A percentile compares a stretch with the other conserved stretches of the same genome.
Conservation (phyloP, 37 sponge, comb jelly and placozoan genomes). For the Lycopodina hypogea region DNA sequence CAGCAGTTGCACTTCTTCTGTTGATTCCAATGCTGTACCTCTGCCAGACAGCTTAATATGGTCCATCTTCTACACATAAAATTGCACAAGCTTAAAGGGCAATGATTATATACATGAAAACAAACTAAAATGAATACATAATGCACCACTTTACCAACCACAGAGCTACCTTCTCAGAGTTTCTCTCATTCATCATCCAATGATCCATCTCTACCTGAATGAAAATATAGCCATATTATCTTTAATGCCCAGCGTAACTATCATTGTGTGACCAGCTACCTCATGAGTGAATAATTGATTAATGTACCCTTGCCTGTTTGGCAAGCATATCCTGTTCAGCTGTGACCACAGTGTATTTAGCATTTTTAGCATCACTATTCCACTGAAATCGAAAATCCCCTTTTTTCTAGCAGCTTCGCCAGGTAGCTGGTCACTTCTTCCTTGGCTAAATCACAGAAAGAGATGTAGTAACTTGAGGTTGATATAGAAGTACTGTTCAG, state of each 20-base stretch:
- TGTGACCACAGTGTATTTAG: not conserved
- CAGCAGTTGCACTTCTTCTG: constrained; percentile 47
- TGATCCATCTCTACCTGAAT: constrained; percentile 25
- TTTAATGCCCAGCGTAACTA: not conserved
- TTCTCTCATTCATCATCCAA: constrained; percentile 12
- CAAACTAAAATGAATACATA: not conserved
- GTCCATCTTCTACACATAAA: not conserved
- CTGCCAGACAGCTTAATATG: constrained; percentile 25
- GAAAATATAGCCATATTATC: not conserved
- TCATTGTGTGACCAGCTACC: not conserved
- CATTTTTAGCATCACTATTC: not conserved
- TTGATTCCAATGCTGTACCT: constrained; percentile 39
- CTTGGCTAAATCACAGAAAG: not conserved
- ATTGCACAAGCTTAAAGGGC: constrained; percentile 12
- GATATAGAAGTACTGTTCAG: not conserved
- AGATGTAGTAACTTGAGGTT: not conserved
- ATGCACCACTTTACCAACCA: not conserved
- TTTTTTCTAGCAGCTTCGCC: not conserved
- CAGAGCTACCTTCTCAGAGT: constrained; percentile 28
- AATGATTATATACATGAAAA: no score
- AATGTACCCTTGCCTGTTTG: not conserved
- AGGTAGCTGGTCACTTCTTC: not conserved
- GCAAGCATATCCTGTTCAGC: constrained; percentile 5
- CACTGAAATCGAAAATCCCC: not conserved
- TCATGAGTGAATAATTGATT: not conserved